These are phyloP conservation scores for Nesogale talazaci DNA, from an alignment of 2,113 vertebrate genomes.

Conservation along the genomic window DNA sequence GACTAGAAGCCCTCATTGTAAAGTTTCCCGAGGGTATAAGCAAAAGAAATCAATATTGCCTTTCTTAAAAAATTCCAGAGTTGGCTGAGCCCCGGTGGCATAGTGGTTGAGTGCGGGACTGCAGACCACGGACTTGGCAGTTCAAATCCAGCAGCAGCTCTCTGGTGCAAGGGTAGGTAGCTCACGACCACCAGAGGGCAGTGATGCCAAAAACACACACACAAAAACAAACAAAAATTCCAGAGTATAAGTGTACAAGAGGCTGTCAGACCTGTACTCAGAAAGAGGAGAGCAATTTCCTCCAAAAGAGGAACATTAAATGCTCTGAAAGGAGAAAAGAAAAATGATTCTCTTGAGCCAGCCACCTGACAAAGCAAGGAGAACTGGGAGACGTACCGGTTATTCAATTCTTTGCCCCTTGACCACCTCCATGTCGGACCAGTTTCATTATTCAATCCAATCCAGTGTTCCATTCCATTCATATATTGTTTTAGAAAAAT, in stretches of 20 bases:
- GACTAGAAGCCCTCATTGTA: not conserved
- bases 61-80: not conserved
- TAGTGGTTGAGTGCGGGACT: too few relatives aligned
- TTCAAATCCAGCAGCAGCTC: too few relatives aligned
- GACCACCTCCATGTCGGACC: slow-evolving; percentile 59
- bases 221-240: too few relatives aligned
- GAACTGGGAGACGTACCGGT: slow-evolving; percentile 54
- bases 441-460: slow-evolving; percentile 59
- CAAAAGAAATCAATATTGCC: not conserved
- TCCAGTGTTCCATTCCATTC: slow-evolving; percentile 63
- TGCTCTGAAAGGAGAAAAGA: not conserved
- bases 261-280: not conserved
- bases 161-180: too few relatives aligned
- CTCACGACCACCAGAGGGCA: too few relatives aligned
- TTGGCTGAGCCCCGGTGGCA: too few relatives aligned
- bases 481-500: slow-evolving; percentile 64
- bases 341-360: not conserved
- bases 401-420: slow-evolving; percentile 48
- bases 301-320: not conserved
- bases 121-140: too few relatives aligned
- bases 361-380: not conserved
- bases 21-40: not conserved
- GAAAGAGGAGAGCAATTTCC: too few relatives aligned
- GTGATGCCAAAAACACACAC: too few relatives aligned
- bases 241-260: not conserved